Evolutionary conservation across 2,797 vertebrate species (phyloP), one percentile per base, ranked within the genome.

Genomic region (Saxicola maurus): DNA sequence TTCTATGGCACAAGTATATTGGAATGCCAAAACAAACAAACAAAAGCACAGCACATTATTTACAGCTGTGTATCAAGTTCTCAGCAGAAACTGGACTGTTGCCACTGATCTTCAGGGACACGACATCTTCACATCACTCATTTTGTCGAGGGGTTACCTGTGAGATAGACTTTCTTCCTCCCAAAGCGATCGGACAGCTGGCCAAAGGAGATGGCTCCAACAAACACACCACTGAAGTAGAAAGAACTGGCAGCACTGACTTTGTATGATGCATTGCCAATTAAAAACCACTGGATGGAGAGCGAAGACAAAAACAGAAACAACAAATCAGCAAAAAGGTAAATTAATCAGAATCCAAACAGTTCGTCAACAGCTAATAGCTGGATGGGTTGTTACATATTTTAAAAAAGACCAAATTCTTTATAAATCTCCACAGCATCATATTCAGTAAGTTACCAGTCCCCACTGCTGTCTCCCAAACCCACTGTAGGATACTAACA

Each of bases 151-250:
- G 11, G 60, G 28, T 95, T 96, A 98, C 98, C 98, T 96, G 96
- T 95, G 60, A 98, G 97, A 87, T 97, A 98, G 65, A 98, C 95
- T 27, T 96, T 97, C 69, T 97, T 98, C 87, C 98, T 97, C 48
- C 98, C 98, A 0, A 97, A 98, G 48, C 94, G 97, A 86, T 98
- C 98, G 0, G 98, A 98, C 43, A 98, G 96, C 64, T 98, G 98
- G 11, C 98, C 98, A 24, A 98, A 98, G 60, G 94, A 94, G 78
- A 98, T 96, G 13, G 97, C 98, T 31, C 98, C 98, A 68, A 98
- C 87, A 74, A 98, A 97, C 52, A 98, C 97, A 9, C 98, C 98
- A 28, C 97, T 96, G 92, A 98, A 98, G 96, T 97, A 98, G 77
- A 95, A 96, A 24, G 98, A 98, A 86, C 97, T 98, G 17, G 97